Evolutionary conservation across 30 jellyfish, hydroid and myxozoan species (phyloP), one percentile per base, ranked within the genome.

Genomic region (Nemopilema nomurai): DNA sequence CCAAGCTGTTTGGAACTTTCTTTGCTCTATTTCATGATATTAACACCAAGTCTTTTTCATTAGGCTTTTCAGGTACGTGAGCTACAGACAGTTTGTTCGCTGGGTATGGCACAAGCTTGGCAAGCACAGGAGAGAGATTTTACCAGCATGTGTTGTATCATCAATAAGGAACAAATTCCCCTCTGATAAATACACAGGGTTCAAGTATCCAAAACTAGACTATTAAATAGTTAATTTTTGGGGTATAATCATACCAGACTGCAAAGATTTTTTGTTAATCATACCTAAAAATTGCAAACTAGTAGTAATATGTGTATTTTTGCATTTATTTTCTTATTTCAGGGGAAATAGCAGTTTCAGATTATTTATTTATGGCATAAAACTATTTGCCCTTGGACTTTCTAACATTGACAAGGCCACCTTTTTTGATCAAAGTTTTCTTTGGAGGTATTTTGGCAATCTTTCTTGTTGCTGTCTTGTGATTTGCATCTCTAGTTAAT

Each of bases 81-180:
- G 76, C 76, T 66, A 66, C 13, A 26, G 50, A 17, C 76, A 66
- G 50, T 66, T 66, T n/a, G 76, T 66, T 26, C 28, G 50, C 76
- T 66, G 76, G 76, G 51, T 66, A 66, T 66, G 76, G 76, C 50
- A 66, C 76, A 66, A 29, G 32, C 76, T 66, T 20, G 76, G 76
- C 18, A 66, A 66, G 8, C 24, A 66, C 29, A 66, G 76, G 32
- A 66, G 76, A 20, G 50, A 66, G 32, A 66, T 66, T 20, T 29
- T 66, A 66, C 76, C 76, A 66, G 76, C 76, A 66, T 66, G 76
- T 21, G 76, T 66, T 66, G 76, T 66, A 8, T 21, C 32, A 29
- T 66, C 76, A 21, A 66, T 8, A 21, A 13, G 57, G 6, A 41
- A 41, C 57, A 41, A 41, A 41, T 41, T 41, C 57, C 57, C 57